phyloP scores from a whole-genome alignment of 2,888 invertebrate genomes.

The Epistrophe eligans region DNA sequence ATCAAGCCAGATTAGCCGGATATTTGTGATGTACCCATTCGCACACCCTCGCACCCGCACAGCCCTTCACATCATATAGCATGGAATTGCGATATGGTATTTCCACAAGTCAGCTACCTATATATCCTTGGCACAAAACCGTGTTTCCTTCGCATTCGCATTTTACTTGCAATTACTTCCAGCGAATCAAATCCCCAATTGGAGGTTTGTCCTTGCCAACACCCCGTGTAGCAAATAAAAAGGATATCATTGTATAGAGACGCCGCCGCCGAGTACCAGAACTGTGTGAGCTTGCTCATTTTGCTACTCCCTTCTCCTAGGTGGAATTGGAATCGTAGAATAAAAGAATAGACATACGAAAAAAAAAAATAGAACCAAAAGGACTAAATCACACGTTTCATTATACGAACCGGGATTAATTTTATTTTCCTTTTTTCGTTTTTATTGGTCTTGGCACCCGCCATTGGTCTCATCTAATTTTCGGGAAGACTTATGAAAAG shows the following conservation, averaged over 20 bases:
- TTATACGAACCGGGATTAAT: constrained; percentile 73
- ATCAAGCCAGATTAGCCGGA: constrained; percentile 75
- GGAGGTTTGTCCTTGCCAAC: constrained; percentile 75
- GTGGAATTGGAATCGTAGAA: constrained; percentile 46
- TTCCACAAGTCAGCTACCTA: constrained; percentile 72
- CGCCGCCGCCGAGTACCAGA: too few species aligned
- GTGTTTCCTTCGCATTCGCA: constrained; percentile 60
- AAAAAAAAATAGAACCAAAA: constrained; percentile 29
- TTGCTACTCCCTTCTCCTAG: constrained; percentile 46
- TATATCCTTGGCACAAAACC: constrained; percentile 49
- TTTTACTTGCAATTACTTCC: constrained; percentile 74
- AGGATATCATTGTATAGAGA: constrained; percentile 62
- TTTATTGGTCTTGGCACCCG: constrained; percentile 74
- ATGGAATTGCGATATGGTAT: constrained; percentile 25
- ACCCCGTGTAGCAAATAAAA: constrained; percentile 75
- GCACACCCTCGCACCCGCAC: constrained; percentile 1
- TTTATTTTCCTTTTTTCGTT: constrained; percentile 74
- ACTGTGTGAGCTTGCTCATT: constrained; percentile 34
- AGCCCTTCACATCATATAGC: background rate
- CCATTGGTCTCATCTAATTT: constrained; percentile 75
- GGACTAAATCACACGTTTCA: constrained; percentile 76
- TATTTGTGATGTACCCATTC: constrained; percentile 69
- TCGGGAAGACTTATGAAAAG: constrained; percentile 65
- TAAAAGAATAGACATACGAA: constrained; percentile 45
- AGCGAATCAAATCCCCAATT: constrained; percentile 74